A percentile compares a stretch with the other conserved stretches of the same genome.
Conservation (phyloP, 2,113 vertebrate species). For the Pteropus alecto region DNA sequence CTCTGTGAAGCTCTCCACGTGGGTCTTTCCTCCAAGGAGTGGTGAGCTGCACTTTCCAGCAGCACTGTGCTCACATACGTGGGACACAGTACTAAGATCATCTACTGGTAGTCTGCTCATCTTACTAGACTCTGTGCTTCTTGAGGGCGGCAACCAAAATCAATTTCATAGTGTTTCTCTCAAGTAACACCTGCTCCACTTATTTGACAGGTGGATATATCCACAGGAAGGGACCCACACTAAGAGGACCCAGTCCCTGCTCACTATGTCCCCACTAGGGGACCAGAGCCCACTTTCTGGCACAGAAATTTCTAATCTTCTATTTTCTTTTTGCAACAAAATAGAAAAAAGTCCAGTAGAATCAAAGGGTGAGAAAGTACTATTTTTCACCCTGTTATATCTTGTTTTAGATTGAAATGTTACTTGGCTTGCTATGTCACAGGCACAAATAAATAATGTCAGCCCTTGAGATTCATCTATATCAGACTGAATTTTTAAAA, state of each 20-base stretch:
- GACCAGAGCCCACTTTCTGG: background rate
- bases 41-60: background rate
- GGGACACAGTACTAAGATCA: background rate
- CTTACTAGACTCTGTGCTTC: background rate
- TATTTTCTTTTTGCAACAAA: constrained; percentile 23
- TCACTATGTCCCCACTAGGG: background rate
- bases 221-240: background rate
- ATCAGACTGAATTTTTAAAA: background rate
- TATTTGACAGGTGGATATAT: background rate
- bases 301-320: background rate
- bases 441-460: background rate
- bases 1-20: background rate
- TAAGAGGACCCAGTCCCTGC: background rate
- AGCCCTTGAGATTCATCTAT: background rate
- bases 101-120: background rate
- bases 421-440: background rate
- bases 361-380: background rate
- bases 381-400: background rate
- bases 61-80: background rate
- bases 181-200: background rate
- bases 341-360: background rate
- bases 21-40: background rate
- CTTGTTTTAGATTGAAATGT: background rate
- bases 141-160: background rate
- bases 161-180: background rate